phyloP scores from a whole-genome alignment of 1,140 invertebrate genomes.

The Plutomurus gul region DNA sequence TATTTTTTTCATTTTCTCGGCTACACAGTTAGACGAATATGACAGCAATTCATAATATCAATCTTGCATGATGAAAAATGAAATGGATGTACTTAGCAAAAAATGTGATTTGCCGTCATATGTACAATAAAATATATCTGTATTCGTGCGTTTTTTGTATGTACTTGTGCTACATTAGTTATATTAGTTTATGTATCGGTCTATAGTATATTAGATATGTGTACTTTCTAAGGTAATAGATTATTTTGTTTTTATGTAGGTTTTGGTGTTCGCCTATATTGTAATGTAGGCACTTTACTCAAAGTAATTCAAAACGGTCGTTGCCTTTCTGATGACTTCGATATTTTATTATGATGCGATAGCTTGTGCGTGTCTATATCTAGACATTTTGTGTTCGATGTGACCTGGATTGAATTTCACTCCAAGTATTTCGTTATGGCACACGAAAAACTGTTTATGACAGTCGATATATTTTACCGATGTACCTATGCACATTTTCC shows the following conservation, averaged over 20 bases:
- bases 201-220: not conserved
- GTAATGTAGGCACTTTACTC: conserved; percentile 22
- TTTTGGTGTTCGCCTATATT: not conserved
- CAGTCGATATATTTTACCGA: conserved; percentile 1
- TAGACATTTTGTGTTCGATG: not conserved
- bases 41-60: not conserved
- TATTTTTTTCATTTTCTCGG: not conserved
- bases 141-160: not conserved
- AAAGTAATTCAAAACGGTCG: conserved; percentile 29
- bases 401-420: conserved; percentile 3
- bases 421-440: not conserved
- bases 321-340: conserved; percentile 8
- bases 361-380: not conserved
- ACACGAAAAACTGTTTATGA: conserved; percentile 5
- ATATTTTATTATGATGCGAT: conserved; percentile 23
- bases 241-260: not conserved
- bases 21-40: not conserved
- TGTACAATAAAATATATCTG: not conserved
- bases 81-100: conserved; percentile 10
- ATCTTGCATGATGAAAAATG: conserved; percentile 21
- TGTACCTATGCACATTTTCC: not conserved
- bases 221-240: too few species aligned
- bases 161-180: not conserved
- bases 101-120: conserved; percentile 1
- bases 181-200: not conserved